Conservation (phyloP, 2,888 invertebrate species). For the Seira ritae region DNA sequence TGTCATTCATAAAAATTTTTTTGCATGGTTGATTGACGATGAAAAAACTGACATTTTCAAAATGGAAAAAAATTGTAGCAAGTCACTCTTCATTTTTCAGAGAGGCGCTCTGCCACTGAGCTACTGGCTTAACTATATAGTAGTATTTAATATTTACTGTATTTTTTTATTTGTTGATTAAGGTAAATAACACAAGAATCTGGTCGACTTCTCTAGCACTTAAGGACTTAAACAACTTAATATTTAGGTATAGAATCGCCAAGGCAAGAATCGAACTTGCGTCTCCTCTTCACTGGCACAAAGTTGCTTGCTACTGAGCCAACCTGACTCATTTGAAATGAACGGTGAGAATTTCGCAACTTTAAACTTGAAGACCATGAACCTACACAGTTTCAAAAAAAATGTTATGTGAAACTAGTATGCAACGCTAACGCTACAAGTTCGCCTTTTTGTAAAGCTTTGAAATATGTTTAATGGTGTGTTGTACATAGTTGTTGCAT, state of each 20-base stretch:
- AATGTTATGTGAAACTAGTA: too few species aligned
- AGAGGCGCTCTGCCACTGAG: constrained; percentile 68
- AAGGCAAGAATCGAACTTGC: constrained; percentile 66
- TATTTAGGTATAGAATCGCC: constrained; percentile 62
- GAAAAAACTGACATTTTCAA: too few species aligned
- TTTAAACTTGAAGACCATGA: constrained; percentile 58
- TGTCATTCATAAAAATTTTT: too few species aligned
- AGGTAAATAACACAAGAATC: constrained; percentile 60
- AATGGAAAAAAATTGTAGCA: too few species aligned
- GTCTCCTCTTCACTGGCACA: constrained; percentile 62
- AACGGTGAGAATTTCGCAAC: constrained; percentile 50
- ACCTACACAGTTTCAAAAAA: constrained; percentile 54
- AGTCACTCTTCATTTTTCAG: constrained; percentile 36
- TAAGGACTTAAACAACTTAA: constrained; percentile 63
- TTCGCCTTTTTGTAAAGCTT: not conserved
- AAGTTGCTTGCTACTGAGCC: constrained; percentile 57
- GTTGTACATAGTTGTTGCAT: not conserved
- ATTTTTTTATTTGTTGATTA: constrained; percentile 58
- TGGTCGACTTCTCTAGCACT: constrained; percentile 59
- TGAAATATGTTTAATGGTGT: not conserved
- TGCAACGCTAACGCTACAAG: too few species aligned
- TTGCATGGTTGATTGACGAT: too few species aligned
- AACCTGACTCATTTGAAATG: constrained; percentile 48
- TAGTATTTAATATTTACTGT: constrained; percentile 46
- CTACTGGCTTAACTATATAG: constrained; percentile 58